These are phyloP conservation scores for Archegozetes longisetosus DNA, from an alignment of 1,140 invertebrate genomes.

Conservation along the genomic window DNA sequence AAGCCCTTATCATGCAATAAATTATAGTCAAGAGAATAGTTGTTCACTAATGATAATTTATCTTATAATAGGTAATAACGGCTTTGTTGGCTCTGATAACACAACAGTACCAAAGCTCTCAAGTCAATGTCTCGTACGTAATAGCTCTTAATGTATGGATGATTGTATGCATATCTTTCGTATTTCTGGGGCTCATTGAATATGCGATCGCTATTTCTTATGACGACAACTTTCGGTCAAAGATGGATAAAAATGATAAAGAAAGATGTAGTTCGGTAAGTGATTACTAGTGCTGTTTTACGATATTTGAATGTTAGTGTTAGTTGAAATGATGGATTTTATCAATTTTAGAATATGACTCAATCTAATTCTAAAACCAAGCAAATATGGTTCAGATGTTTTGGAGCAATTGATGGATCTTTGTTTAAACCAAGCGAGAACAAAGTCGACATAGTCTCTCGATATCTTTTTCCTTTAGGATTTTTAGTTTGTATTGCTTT, in stretches of 20 bases:
- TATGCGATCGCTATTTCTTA: slow-evolving; percentile 49
- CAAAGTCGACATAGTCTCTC: not conserved
- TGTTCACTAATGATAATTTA: not conserved
- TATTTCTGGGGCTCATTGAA: slow-evolving; percentile 63
- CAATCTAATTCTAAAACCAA: not conserved
- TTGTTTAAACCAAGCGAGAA: not conserved
- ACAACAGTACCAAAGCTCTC: slow-evolving; percentile 40
- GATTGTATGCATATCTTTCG: slow-evolving; percentile 56
- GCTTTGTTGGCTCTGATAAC: slow-evolving; percentile 50
- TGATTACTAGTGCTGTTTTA: not conserved
- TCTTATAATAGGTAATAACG: slow-evolving; percentile 29
- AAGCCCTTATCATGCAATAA: too few relatives aligned
- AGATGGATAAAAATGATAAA: not conserved
- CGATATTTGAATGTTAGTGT: not conserved
- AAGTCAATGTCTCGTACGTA: slow-evolving; percentile 32
- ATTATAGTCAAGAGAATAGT: too few relatives aligned
- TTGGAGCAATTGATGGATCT: not conserved
- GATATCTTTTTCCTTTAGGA: not conserved
- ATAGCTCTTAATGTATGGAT: slow-evolving; percentile 40
- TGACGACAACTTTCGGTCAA: not conserved
- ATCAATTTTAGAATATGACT: not conserved
- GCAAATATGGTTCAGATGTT: not conserved
- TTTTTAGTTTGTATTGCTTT: not conserved
- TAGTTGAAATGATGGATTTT: not conserved
- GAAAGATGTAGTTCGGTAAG: not conserved